Conservation (phyloP, 1,140 invertebrate genomes). For the Mactra quadrangularis region DNA sequence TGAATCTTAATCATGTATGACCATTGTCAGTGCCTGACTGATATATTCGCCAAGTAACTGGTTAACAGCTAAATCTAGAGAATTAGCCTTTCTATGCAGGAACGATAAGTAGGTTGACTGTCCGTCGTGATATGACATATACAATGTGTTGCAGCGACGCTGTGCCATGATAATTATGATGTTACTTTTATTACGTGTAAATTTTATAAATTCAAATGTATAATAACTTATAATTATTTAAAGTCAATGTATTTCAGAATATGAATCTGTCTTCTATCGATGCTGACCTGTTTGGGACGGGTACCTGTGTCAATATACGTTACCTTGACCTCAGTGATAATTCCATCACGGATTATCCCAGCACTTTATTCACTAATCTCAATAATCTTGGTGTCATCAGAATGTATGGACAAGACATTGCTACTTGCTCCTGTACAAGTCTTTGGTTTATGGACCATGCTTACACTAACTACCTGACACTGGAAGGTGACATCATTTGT, state of each 20-base stretch:
- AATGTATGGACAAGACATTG: constrained; percentile 44
- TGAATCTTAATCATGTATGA: too few relatives aligned
- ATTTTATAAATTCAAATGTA: too few relatives aligned
- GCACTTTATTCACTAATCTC: neutral
- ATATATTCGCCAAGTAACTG: too few relatives aligned
- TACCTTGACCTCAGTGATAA: constrained; percentile 50
- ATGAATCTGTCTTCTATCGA: constrained; percentile 17
- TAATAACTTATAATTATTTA: too few relatives aligned
- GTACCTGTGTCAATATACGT: constrained; percentile 1
- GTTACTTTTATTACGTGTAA: too few relatives aligned
- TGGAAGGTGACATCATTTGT: constrained; percentile 43
- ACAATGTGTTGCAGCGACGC: too few relatives aligned
- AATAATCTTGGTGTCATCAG: constrained; percentile 8
- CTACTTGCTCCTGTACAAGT: constrained; percentile 27
- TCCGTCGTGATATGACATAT: too few relatives aligned
- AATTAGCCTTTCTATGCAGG: too few relatives aligned
- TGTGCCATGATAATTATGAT: too few relatives aligned
- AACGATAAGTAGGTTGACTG: too few relatives aligned
- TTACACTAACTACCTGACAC: constrained; percentile 12
- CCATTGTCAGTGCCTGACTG: too few relatives aligned
- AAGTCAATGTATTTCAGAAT: constrained; percentile 48
- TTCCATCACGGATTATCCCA: constrained; percentile 6
- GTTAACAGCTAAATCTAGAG: too few relatives aligned
- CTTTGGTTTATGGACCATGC: constrained; percentile 20
- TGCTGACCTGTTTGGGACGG: neutral